Percentiles rank a stretch among this genome's conserved stretches.
Conservation (phyloP, 2,797 vertebrate genomes). For the Tamandua tetradactyla region DNA sequence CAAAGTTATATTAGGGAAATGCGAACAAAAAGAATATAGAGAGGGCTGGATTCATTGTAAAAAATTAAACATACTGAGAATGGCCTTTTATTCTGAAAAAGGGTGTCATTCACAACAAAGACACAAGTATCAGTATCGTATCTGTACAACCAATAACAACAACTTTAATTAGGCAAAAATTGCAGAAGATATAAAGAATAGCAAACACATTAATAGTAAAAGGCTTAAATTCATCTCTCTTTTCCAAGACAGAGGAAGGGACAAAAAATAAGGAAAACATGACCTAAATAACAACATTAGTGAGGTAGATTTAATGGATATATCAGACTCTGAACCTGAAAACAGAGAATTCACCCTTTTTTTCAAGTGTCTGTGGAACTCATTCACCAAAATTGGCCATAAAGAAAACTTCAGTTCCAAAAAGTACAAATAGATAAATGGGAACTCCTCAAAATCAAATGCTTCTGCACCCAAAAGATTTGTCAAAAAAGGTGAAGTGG, state of each 20-base stretch:
- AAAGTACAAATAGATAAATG: too few relatives aligned
- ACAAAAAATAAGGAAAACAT: neutral
- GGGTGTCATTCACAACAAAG: neutral
- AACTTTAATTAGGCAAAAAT: too few relatives aligned
- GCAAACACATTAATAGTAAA: neutral
- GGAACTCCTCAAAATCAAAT: too few relatives aligned
- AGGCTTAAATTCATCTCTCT: neutral
- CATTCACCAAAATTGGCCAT: too few relatives aligned
- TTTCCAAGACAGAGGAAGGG: neutral
- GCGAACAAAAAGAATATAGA: neutral
- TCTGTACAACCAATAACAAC: neutral
- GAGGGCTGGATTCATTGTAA: neutral
- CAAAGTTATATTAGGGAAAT: neutral
- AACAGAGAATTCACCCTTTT: too few relatives aligned
- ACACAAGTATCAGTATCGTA: neutral
- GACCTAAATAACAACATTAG: too few relatives aligned
- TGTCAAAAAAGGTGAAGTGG: too few relatives aligned
- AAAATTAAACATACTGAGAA: neutral
- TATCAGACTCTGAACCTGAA: too few relatives aligned
- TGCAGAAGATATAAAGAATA: neutral
- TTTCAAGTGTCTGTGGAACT: too few relatives aligned
- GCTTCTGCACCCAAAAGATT: too few relatives aligned
- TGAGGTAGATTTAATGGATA: too few relatives aligned
- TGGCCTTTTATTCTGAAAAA: neutral
- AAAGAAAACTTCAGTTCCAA: too few relatives aligned